Percentiles rank a stretch among this genome's conserved stretches.
Conservation (phyloP, 2,797 vertebrate genomes). For the Erethizon dorsatum region DNA sequence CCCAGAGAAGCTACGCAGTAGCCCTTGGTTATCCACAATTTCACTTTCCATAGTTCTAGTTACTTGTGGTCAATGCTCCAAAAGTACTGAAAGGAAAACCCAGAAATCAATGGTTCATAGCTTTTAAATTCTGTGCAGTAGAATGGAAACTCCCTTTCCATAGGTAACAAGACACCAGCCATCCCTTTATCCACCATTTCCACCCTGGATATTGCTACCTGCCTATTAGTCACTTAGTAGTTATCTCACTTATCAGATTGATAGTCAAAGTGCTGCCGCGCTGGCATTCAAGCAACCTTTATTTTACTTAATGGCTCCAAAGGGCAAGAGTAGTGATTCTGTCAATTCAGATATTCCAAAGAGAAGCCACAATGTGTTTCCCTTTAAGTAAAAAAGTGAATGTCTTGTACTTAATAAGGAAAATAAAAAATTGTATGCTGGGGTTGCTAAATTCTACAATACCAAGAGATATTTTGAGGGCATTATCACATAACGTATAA, state of each 20-base stretch:
- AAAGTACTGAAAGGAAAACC: not conserved
- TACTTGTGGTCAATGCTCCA: not conserved
- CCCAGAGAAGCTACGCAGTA: not conserved
- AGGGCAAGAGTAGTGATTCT: not conserved
- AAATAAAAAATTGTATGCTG: not conserved
- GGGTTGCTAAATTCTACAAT: too few species aligned
- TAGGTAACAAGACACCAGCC: not conserved
- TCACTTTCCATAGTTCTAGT: not conserved
- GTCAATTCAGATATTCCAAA: not conserved
- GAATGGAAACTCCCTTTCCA: not conserved
- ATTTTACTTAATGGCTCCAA: not conserved
- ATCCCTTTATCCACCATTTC: not conserved
- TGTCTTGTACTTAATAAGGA: not conserved
- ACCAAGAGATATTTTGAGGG: not conserved
- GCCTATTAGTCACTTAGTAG: not conserved
- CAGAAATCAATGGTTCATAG: not conserved
- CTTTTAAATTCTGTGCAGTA: too few species aligned
- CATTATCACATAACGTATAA: not conserved
- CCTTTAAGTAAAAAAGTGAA: not conserved
- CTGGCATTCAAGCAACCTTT: not conserved
- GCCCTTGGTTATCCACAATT: not conserved
- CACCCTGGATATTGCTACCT: not conserved
- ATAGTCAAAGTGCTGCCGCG: not conserved
- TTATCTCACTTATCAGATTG: not conserved
- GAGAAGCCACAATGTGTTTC: not conserved